Percentiles rank a stretch among this genome's conserved stretches.
Evolutionary conservation across 2,113 vertebrate genomes (phyloP).

Genomic region (Etheostoma spectabile): DNA sequence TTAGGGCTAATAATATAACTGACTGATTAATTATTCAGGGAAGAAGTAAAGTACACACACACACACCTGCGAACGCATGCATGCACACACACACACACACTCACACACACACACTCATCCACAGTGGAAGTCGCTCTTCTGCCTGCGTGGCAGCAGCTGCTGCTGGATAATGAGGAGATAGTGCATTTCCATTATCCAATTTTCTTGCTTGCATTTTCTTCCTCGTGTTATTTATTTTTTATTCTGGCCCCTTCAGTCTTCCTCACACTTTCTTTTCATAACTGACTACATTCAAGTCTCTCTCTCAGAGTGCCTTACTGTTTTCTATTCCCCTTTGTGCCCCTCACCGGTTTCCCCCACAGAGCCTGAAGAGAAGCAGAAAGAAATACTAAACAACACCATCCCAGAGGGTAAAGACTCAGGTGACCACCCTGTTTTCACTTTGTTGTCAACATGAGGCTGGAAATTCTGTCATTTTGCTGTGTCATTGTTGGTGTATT

Average conservation of each 20-base stretch:
- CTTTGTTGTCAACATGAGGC: slow-evolving; percentile 7
- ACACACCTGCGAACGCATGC: slow-evolving; percentile 20
- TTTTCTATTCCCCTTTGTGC: slow-evolving; percentile 21
- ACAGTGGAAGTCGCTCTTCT: slow-evolving; percentile 12
- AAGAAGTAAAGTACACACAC: slow-evolving; percentile 28
- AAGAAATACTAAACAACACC: slow-evolving; percentile 79
- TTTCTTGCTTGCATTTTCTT: slow-evolving; percentile 32
- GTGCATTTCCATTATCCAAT: slow-evolving; percentile 59
- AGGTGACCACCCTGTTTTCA: slow-evolving; percentile 70
- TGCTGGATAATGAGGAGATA: slow-evolving; percentile 68
- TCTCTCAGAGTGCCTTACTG: slow-evolving; percentile 13
- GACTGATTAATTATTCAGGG: slow-evolving; percentile 83
- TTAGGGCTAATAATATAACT: slow-evolving; percentile 78
- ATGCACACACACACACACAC: slow-evolving; percentile 13
- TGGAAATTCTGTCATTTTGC: slow-evolving; percentile 9
- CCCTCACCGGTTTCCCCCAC: slow-evolving; percentile 41
- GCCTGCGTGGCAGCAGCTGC: slow-evolving; percentile 59
- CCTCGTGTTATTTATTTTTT: slow-evolving; percentile 20
- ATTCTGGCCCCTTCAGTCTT: slow-evolving; percentile 30
- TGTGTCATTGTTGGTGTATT: slow-evolving; percentile 10
- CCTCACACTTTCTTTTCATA: slow-evolving; percentile 28
- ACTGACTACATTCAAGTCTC: neutral
- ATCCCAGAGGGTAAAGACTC: slow-evolving; percentile 78
- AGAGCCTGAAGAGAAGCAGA: slow-evolving; percentile 80
- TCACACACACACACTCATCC: slow-evolving; percentile 2